Evolutionary conservation across 2,797 vertebrate species (phyloP).

Genomic region (Pelobates cultripes): DNA sequence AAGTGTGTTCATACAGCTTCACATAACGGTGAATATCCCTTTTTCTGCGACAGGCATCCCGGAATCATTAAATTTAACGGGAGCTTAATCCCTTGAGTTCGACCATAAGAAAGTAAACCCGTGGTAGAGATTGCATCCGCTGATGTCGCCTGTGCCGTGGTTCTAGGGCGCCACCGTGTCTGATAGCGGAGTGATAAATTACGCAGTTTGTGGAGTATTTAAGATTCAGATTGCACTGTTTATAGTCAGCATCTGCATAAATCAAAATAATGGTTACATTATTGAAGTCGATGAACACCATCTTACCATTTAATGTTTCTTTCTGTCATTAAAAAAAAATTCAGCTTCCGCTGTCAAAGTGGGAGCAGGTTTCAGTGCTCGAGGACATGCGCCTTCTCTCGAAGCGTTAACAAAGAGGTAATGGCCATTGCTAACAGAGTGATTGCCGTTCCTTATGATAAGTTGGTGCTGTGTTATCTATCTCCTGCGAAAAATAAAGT

Average conservation of each 20-base stretch:
- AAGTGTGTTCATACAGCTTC: too few species aligned
- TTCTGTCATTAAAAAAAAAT: neutral
- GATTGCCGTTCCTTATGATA: neutral
- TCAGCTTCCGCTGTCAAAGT: neutral
- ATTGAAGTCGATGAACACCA: slow-evolving; percentile 68
- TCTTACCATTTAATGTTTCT: slow-evolving; percentile 59
- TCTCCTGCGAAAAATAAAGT: slow-evolving; percentile 41
- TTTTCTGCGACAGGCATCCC: too few species aligned
- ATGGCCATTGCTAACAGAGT: neutral
- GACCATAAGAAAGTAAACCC: too few species aligned
- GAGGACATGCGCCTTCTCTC: neutral
- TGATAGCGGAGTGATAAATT: too few species aligned
- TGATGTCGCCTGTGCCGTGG: too few species aligned
- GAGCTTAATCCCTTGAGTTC: too few species aligned
- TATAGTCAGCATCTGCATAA: slow-evolving; percentile 78
- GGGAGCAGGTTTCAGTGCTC: neutral
- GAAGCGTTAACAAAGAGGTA: neutral
- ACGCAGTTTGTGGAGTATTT: too few species aligned
- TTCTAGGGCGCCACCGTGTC: too few species aligned
- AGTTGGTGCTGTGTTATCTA: slow-evolving; percentile 17
- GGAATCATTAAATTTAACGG: too few species aligned
- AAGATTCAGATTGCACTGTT: slow-evolving; percentile 74
- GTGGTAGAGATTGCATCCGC: too few species aligned
- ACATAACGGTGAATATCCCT: too few species aligned
- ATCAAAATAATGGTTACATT: slow-evolving; percentile 79